A percentile compares a stretch with the other conserved stretches of the same genome.
phyloP scores from a whole-genome alignment of 2,888 invertebrate species.

The Xylota segnis region DNA sequence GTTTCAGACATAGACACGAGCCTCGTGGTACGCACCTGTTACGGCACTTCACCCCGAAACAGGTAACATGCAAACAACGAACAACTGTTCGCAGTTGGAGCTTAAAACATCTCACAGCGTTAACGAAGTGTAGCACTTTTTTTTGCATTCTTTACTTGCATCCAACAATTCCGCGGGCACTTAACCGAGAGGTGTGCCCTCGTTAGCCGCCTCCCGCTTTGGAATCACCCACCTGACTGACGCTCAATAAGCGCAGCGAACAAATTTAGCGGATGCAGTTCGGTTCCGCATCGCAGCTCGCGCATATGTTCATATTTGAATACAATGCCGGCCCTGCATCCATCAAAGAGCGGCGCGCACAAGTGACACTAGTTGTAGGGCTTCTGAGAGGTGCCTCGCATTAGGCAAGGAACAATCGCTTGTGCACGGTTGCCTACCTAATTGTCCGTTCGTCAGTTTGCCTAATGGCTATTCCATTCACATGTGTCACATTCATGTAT shows the following conservation, averaged over 20 bases:
- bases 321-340: conserved; percentile 30
- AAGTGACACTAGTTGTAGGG: conserved; percentile 28
- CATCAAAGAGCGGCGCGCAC: conserved; percentile 7
- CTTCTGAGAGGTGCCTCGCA: conserved; percentile 34
- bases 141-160: conserved; percentile 32
- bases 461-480: conserved; percentile 34
- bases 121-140: conserved; percentile 56
- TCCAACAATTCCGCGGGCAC: conserved; percentile 55
- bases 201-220: conserved; percentile 30
- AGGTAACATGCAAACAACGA: conserved; percentile 17
- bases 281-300: conserved; percentile 47
- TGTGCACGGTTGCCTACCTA: conserved; percentile 26
- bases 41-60: conserved; percentile 27
- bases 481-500: conserved; percentile 35
- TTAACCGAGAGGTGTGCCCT: conserved; percentile 56
- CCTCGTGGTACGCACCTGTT: conserved; percentile 49
- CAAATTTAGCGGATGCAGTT: conserved; percentile 62
- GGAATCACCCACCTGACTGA: conserved; percentile 56
- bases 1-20: conserved; percentile 25
- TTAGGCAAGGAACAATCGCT: conserved; percentile 43
- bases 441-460: conserved; percentile 46
- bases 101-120: background rate
- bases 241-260: conserved; percentile 35
- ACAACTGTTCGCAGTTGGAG: conserved; percentile 49
- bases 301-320: conserved; percentile 4